Conservation (phyloP, 2,888 invertebrate species). For the Agriotes lineatus region DNA sequence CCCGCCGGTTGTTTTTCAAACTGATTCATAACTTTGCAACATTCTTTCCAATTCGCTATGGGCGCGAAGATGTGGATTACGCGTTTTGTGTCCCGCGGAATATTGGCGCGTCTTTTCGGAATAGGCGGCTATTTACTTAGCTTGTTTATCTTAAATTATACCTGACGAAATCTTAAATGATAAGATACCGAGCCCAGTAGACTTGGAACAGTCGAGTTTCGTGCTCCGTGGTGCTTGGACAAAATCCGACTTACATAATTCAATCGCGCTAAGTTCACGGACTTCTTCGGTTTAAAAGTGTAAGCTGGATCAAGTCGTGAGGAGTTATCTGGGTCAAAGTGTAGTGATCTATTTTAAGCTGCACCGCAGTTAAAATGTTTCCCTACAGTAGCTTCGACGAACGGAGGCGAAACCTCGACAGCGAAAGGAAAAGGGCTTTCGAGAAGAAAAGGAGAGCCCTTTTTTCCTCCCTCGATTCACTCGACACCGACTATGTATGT, state of each 20-base stretch:
- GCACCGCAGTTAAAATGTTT: slow-evolving; percentile 19
- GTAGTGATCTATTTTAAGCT: slow-evolving; percentile 1
- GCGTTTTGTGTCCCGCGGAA: no score
- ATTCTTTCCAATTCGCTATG: no score
- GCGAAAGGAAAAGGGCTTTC: slow-evolving; percentile 19
- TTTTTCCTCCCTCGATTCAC: slow-evolving; percentile 36
- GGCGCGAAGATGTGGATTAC: no score
- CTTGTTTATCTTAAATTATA: slow-evolving; percentile 39
- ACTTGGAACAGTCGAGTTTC: slow-evolving; percentile 15
- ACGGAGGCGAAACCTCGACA: slow-evolving; percentile 13
- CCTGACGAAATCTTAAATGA: slow-evolving; percentile 38
- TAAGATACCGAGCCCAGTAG: slow-evolving; percentile 32
- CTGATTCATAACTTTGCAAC: no score
- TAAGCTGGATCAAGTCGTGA: neutral
- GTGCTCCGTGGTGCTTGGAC: neutral
- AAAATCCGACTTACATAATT: neutral
- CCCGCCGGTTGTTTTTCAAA: no score
- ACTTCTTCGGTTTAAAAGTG: neutral
- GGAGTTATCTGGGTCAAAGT: neutral
- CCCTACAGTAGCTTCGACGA: slow-evolving; percentile 31
- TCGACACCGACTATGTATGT: slow-evolving; percentile 37
- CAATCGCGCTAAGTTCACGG: neutral
- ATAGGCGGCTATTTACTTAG: slow-evolving; percentile 30
- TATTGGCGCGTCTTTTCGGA: slow-evolving; percentile 15
- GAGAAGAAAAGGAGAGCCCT: slow-evolving; percentile 25